Evolutionary conservation across 2,888 invertebrate genomes (phyloP), one percentile per base, ranked within the genome.

Genomic region (Notodonta dromedarius): DNA sequence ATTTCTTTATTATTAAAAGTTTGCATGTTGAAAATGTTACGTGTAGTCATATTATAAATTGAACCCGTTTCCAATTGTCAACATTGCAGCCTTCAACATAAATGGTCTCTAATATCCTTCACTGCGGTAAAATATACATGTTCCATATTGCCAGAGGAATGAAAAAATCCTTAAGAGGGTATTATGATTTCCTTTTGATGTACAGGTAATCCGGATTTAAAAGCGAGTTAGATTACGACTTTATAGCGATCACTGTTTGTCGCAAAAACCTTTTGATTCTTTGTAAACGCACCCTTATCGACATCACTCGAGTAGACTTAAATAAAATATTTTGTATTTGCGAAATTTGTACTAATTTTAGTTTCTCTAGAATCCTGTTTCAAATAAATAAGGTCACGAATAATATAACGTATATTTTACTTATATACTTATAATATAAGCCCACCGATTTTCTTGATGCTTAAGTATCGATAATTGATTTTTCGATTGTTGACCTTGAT

Each of bases 201-300:
- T 57, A 39, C 51, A 44, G 57, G 40, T 66, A 59, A 70, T 62
- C 61, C 65, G 60, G 63, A 64, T 65, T 70, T 63, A 57, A 62
- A 66, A 73, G 59, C 60, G 66, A 62, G 57, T 70, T 60, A 54
- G 59, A 61, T 56, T 24, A 56, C 55, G 57, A 61, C 68, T 63
- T 73, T 64, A 57, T 56, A 52, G 40, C 55, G 62, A 59, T 61
- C 53, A 58, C 56, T 54, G 61, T 54, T 46, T 56, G 52, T 65
- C 60, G 51, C 59, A 2, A 14, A 54, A 24, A 24, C 24, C 40
- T 51, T 50, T 44, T 44, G 42, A 7, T 44, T 11, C 32, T n/a
- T 11, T 39, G 44, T 51, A 39, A 48, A 32, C 32, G 32, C 6
- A 50, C 32, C 14, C 9, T 46, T 52, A 14, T 14, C 9, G 11